Base-by-base conservation (phyloP, 2,888 invertebrate genomes). In the Ceraclea dissimilis region DNA sequence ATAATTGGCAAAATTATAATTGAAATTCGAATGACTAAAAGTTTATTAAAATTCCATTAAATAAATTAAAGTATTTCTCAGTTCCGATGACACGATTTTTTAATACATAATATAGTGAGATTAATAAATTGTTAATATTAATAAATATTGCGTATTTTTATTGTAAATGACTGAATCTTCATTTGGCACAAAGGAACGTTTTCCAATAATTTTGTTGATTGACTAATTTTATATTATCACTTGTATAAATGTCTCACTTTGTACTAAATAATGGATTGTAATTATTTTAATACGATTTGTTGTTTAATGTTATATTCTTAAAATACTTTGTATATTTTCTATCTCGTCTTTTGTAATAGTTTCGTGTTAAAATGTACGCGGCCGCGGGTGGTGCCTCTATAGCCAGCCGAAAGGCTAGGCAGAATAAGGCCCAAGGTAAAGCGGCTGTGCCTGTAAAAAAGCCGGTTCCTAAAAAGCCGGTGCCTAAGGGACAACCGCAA, bases 311-410 rank as follows among this genome's bases (percentile, higher is more conserved):
- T 26, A 26, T 6, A 26, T 26, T 10, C 5, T 26, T 26, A 26
- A 26, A 26, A 6, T 6, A 10, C 26, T 26, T 26, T 26, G 5
- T 26, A 26, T 26, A 26, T 6, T n/a, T n/a, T n/a, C n/a, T n/a
- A n/a, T n/a, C n/a, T n/a, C n/a, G n/a, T n/a, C n/a, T n/a, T n/a
- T n/a, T n/a, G n/a, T n/a, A n/a, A n/a, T n/a, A n/a, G n/a, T n/a
- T n/a, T n/a, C n/a, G 11, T 31, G 11, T 20, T 21, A 67, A 63
- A 62, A 91, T 91, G 90, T 91, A 90, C 81, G 90, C 90, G 70
- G 90, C 90, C 71, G 90, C 90, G 71, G 90, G 90, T 71, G 90
- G 90, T 73, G 89, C 90, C 69, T 88, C 88, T 69, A 80, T 90
- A 75, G 90, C 90, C 71, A 88, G 87, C 76, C 84, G 90, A 69